These are phyloP conservation scores for Tangara arthus DNA, from an alignment of 2,797 vertebrate genomes.

Conservation along the genomic window DNA sequence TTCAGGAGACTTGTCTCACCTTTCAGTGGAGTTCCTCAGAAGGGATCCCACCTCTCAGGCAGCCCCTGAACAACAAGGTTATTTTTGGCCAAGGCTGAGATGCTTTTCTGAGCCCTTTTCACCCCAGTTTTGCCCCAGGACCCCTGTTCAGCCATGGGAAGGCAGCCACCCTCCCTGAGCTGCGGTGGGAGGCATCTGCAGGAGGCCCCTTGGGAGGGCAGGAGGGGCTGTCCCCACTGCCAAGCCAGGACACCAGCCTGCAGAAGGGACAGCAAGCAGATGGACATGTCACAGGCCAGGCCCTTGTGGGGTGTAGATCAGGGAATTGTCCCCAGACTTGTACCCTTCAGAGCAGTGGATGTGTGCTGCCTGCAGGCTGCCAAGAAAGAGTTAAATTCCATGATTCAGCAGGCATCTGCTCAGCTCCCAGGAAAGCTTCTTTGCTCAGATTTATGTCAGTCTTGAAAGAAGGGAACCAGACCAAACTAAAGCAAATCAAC, in stretches of 20 bases:
- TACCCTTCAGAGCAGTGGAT: neutral
- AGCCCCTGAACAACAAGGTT: neutral
- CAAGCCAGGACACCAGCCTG: rapidly evolving
- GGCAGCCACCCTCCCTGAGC: neutral
- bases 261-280: neutral
- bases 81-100: constrained; percentile 4
- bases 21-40: constrained; percentile 55
- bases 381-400: neutral
- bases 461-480: constrained; percentile 7
- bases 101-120: neutral
- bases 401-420: constrained; percentile 44
- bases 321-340: neutral
- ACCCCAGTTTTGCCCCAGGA: neutral
- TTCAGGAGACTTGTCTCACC: constrained; percentile 51
- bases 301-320: neutral
- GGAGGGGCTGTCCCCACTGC: neutral
- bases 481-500: neutral
- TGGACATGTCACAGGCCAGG: neutral
- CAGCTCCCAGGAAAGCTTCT: neutral
- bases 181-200: neutral
- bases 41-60: constrained; percentile 5
- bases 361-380: neutral
- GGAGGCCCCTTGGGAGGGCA: rapidly evolving
- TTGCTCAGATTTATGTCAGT: constrained; percentile 18
- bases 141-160: neutral